Conservation (phyloP, 2,888 invertebrate genomes). For the Xanthostigma xanthostigma region DNA sequence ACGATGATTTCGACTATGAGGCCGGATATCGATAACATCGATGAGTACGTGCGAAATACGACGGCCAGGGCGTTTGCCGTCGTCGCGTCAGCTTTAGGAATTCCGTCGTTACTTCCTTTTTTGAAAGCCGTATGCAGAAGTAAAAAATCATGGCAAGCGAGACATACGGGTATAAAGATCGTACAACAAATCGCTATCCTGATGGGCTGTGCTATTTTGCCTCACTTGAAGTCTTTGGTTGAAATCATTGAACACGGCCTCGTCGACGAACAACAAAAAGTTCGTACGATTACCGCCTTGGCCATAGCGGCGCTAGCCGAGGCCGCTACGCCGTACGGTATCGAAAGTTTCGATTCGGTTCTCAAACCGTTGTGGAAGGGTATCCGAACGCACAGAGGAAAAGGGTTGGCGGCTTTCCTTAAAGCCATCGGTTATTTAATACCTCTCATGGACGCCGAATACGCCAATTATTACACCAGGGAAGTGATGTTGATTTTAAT, state of each 20-base stretch:
- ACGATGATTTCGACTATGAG: conserved; percentile 99
- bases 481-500: conserved; percentile 99
- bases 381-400: conserved; percentile 77
- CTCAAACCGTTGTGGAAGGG: conserved; percentile 99
- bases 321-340: conserved; percentile 98
- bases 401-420: conserved; percentile 96
- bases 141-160: conserved; percentile 98
- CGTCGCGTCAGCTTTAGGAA: conserved; percentile 96
- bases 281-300: conserved; percentile 95
- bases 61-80: conserved; percentile 99
- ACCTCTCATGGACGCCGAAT: conserved; percentile 99
- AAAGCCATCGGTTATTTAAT: conserved; percentile 99
- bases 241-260: conserved; percentile 99
- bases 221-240: conserved; percentile 92
- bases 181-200: conserved; percentile 99
- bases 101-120: conserved; percentile 93
- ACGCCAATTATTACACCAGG: conserved; percentile 97
- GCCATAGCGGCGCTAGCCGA: conserved; percentile 97
- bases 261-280: conserved; percentile 98
- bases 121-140: conserved; percentile 97
- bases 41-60: conserved; percentile 98
- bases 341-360: conserved; percentile 98
- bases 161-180: conserved; percentile 98
- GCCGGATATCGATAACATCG: conserved; percentile 99
- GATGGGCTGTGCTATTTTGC: conserved; percentile 98